Base-by-base conservation (phyloP, 2,888 invertebrate species). In the Cybosia mesomella region DNA sequence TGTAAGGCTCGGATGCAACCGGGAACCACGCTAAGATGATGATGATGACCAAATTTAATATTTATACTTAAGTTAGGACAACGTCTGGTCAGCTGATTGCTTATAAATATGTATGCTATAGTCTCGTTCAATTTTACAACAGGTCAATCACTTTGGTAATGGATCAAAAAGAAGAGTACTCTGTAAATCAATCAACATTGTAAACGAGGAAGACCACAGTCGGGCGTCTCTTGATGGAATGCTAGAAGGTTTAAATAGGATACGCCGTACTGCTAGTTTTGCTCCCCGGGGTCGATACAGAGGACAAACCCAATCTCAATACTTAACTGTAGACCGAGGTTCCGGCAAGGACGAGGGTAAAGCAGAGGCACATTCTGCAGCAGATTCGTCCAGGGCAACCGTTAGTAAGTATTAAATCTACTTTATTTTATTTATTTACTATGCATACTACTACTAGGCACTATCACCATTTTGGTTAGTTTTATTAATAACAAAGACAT, bases 271-370 rank as follows among this genome's bases (percentile, higher is more conserved):
- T 70, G 72, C 82, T 1, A 78, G 74, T 3, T 84, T 82, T 64
- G 72, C 76, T 0, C 85, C 86, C 0, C 82, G 95, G 58, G 95
- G 96, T 28, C 92, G 95, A 28, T 96, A 95, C 80, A 92, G 97
- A 63, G 98, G 98, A 2, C 98, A 98, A 89, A 98, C 98, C 0
- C 98, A 98, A 87, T 97, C 98, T 3, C 98, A 98, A 87, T 98
- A 98, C 88, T 92, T 98, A 80, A 97, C 96, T 0, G 89, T 95
- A 73, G 92, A 94, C 63, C 86, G 82, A 1, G 93, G 90, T 2
- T 87, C 83, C 85, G 96, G 96, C 77, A 97, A 96, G 66, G 95
- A 95, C 70, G 96, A 96, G 54, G 98, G 98, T 22, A 97, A 97
- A 86, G 98, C 98, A 0, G 98, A 98, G 87, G 98, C 98, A 0